phyloP scores from a whole-genome alignment of 1,140 invertebrate genomes.

The Solenopsis invicta region DNA sequence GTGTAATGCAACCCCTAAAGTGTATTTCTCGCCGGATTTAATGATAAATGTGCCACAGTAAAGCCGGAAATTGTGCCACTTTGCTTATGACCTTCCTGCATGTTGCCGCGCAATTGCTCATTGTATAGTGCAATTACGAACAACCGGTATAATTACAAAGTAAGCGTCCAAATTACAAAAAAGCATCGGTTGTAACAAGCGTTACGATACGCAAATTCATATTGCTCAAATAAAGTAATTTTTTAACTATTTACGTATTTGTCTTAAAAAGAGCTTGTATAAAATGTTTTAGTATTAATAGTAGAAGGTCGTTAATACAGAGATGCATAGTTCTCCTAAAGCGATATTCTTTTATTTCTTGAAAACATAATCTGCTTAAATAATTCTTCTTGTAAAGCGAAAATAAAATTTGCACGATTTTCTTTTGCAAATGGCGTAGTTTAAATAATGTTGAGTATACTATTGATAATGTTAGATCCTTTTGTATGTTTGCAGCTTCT shows the following conservation, averaged over 20 bases:
- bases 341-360: no score
- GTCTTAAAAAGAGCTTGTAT: background rate
- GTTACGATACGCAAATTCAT: conserved; percentile 6
- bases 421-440: no score
- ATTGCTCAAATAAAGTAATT: background rate
- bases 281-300: background rate
- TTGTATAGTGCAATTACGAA: conserved; percentile 30
- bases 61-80: conserved; percentile 35
- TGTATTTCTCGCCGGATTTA: conserved; percentile 42
- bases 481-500: no score
- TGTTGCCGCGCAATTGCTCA: conserved; percentile 13
- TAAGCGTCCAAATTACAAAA: conserved; percentile 14
- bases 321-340: no score
- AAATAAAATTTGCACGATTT: no score
- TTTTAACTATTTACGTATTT: background rate
- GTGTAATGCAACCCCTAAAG: conserved; percentile 13
- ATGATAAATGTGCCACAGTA: conserved; percentile 41
- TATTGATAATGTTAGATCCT: no score
- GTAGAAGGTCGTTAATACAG: no score
- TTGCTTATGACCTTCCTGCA: conserved; percentile 31
- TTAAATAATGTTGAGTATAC: no score
- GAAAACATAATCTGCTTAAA: no score
- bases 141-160: conserved; percentile 29
- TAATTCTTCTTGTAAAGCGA: no score
- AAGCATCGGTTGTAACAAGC: conserved; percentile 8